A percentile compares a stretch with the other conserved stretches of the same genome.
Conservation (phyloP, 53 echinoderm and acorn worm species). For the Hippasteria phrygiana region DNA sequence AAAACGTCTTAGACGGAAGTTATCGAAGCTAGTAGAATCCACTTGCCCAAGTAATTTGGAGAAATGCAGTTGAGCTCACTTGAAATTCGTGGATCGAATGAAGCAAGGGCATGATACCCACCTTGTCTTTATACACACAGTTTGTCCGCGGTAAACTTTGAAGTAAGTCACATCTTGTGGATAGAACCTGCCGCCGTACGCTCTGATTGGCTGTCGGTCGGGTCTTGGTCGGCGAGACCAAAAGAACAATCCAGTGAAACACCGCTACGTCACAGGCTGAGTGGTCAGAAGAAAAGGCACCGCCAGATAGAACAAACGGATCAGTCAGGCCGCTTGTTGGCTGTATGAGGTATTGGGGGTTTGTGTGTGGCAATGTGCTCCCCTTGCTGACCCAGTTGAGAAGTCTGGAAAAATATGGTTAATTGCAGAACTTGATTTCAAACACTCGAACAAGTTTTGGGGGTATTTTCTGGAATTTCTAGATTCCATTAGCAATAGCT, state of each 20-base stretch:
- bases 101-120: not conserved
- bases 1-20: not conserved
- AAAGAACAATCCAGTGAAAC: not conserved
- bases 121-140: slow-evolving; percentile 1
- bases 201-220: slow-evolving; percentile 8
- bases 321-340: not conserved
- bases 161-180: not conserved
- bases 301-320: not conserved
- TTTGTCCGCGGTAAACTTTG: not conserved
- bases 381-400: too few relatives aligned
- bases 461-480: too few relatives aligned
- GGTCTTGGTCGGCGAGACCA: not conserved
- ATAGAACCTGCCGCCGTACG: slow-evolving; percentile 12
- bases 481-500: too few relatives aligned
- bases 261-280: not conserved
- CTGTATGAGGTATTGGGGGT: not conserved
- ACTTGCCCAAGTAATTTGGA: not conserved
- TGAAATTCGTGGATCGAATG: not conserved
- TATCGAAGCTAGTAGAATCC: not conserved
- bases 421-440: too few relatives aligned
- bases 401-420: too few relatives aligned
- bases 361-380: not conserved
- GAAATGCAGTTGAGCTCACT: not conserved
- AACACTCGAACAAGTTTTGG: too few relatives aligned
- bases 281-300: not conserved